These are phyloP conservation scores for Scaptomyza reducta DNA, from an alignment of 2,888 invertebrate genomes.

Conservation along the genomic window DNA sequence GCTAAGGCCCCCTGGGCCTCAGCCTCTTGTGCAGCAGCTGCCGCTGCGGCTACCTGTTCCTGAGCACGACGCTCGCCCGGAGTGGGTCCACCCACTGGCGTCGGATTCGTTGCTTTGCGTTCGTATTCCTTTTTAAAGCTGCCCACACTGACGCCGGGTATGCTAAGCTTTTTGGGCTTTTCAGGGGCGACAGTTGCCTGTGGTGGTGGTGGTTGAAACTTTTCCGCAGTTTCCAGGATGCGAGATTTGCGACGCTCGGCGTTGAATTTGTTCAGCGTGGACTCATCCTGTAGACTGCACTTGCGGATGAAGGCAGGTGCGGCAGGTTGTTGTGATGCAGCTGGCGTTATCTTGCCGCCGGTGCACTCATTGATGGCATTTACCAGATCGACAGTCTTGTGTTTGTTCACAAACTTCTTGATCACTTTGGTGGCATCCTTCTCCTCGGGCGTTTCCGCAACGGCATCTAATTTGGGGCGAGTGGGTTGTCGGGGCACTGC, in stretches of 20 bases:
- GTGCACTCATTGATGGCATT: slow-evolving; percentile 81
- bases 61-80: slow-evolving; percentile 80
- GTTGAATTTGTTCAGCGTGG: slow-evolving; percentile 83
- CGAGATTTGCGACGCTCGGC: slow-evolving; percentile 88
- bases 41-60: slow-evolving; percentile 77
- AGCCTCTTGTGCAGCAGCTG: slow-evolving; percentile 63
- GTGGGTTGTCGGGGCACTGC: slow-evolving; percentile 66
- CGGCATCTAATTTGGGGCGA: slow-evolving; percentile 74
- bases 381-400: slow-evolving; percentile 84
- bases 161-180: slow-evolving; percentile 92
- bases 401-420: slow-evolving; percentile 84
- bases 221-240: slow-evolving; percentile 89
- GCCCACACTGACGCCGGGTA: slow-evolving; percentile 92
- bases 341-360: slow-evolving; percentile 19
- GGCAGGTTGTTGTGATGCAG: slow-evolving; percentile 20
- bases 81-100: slow-evolving; percentile 82
- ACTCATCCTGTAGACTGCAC: slow-evolving; percentile 83
- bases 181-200: slow-evolving; percentile 65
- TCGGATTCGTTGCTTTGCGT: slow-evolving; percentile 88
- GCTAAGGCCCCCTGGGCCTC: slow-evolving; percentile 61
- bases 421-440: slow-evolving; percentile 83
- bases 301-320: slow-evolving; percentile 78
- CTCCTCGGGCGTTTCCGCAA: slow-evolving; percentile 81
- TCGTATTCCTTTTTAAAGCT: slow-evolving; percentile 95
- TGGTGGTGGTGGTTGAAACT: slow-evolving; percentile 86